Percentiles rank a stretch among this genome's conserved stretches.
Conservation (phyloP, 2,888 invertebrate genomes). For the Cabera pusaria region DNA sequence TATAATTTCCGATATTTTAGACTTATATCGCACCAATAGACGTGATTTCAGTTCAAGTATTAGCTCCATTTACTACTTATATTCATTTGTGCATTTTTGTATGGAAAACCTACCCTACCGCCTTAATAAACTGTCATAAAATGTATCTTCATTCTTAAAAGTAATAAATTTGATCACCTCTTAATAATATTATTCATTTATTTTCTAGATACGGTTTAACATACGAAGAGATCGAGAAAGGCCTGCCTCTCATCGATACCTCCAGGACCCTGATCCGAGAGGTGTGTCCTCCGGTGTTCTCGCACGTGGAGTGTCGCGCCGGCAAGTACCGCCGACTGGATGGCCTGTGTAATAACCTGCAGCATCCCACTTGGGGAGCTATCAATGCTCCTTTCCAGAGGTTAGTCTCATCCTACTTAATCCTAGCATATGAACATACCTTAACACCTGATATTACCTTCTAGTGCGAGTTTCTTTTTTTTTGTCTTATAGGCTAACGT, state of each 20-base stretch:
- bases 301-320: slow-evolving; percentile 93
- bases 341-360: slow-evolving; percentile 94
- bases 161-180: neutral
- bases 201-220: slow-evolving; percentile 89
- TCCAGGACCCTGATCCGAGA: slow-evolving; percentile 93
- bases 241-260: slow-evolving; percentile 93
- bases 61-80: too few relatives aligned
- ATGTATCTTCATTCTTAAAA: too few relatives aligned
- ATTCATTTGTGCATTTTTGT: too few relatives aligned
- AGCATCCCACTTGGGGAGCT: slow-evolving; percentile 95
- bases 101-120: too few relatives aligned
- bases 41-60: too few relatives aligned
- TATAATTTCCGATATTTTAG: too few relatives aligned
- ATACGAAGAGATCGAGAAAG: slow-evolving; percentile 94
- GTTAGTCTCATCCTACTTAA: slow-evolving; percentile 47
- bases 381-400: slow-evolving; percentile 93
- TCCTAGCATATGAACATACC: too few relatives aligned
- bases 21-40: too few relatives aligned
- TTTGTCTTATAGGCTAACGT: too few relatives aligned
- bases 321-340: slow-evolving; percentile 94
- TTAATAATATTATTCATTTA: neutral
- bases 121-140: too few relatives aligned
- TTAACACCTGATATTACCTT: too few relatives aligned
- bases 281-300: slow-evolving; percentile 93
- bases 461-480: too few relatives aligned